Evolutionary conservation across 2,888 invertebrate genomes (phyloP), one percentile per base, ranked within the genome.

Genomic region (Oligia latruncula): DNA sequence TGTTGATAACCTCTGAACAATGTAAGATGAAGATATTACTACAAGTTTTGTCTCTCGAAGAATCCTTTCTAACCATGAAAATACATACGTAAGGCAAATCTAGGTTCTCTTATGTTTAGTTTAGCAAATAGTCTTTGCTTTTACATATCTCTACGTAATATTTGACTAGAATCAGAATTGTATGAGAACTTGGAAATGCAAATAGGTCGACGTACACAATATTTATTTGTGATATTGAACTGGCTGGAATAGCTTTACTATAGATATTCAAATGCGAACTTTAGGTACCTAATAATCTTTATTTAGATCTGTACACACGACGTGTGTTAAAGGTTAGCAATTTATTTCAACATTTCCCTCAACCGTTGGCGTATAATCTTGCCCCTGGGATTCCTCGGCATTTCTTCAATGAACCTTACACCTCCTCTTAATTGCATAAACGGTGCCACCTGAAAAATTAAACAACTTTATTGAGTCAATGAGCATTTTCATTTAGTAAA

Each of bases 351-450:
- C 87, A 94, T 92, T 85, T 97, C 95, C 88, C 96, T 97, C 73
- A 98, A 93, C 70, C 96, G 93, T 76, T 97, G 95, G 80, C 98
- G 96, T 71, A 98, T 93, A 90, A 98, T 98, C 94, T 98, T 98
- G 49, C 98, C 98, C 70, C 97, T 97, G 1, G 97, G 96, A 90
- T 98, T 98, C 92, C 97, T 97, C 15, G 98, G 98, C 90, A 98
- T 97, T 90, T 96, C 95, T 46, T 97, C 94, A 60, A 98, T 93
- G 92, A 98, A 98, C 85, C 95, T 95, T 4, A 98, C 97, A 40
- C 98, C 98, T 64, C 98, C 98, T 90, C 97, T 95, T 73, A 98
- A 95, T 88, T 97, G 97, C 95, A 98, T 98, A 90, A 97, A 97
- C 43, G 97, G 95, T 1, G 98, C 96, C 15, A 95, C 95, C 95